These are phyloP conservation scores for Idris sp. DNA, from an alignment of 1,140 invertebrate species.

Conservation along the genomic window DNA sequence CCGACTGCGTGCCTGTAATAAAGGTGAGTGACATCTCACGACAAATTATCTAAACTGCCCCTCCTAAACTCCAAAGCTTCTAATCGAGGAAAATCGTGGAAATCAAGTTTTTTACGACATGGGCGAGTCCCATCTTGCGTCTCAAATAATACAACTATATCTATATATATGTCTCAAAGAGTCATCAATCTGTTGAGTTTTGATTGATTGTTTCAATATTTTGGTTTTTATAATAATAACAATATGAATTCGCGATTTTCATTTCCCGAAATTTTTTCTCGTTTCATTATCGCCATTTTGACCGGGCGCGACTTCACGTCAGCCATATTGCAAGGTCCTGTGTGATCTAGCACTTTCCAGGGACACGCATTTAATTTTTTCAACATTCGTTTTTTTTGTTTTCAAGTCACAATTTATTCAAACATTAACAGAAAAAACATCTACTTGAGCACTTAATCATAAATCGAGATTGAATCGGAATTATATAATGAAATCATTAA, in stretches of 20 bases:
- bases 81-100: conserved; percentile 17
- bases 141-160: too few species aligned
- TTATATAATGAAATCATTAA: too few species aligned
- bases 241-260: neutral
- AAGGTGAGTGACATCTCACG: conserved; percentile 67
- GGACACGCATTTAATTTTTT: conserved; percentile 22
- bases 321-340: conserved; percentile 72
- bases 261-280: conserved; percentile 50
- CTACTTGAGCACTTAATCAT: too few species aligned
- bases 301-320: conserved; percentile 69
- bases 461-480: too few species aligned
- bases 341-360: conserved; percentile 69
- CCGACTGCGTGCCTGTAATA: conserved; percentile 61
- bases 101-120: conserved; percentile 24
- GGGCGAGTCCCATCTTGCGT: conserved; percentile 18
- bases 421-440: too few species aligned
- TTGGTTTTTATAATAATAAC: too few species aligned
- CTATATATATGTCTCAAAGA: neutral
- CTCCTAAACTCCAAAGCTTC: neutral
- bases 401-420: too few species aligned
- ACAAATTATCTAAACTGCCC: neutral
- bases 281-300: conserved; percentile 72
- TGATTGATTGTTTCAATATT: neutral
- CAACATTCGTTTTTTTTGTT: neutral
- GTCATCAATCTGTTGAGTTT: neutral